A percentile compares a stretch with the other conserved stretches of the same genome.
Conservation (phyloP, 2,888 invertebrate genomes). For the Anthrax anthrax region DNA sequence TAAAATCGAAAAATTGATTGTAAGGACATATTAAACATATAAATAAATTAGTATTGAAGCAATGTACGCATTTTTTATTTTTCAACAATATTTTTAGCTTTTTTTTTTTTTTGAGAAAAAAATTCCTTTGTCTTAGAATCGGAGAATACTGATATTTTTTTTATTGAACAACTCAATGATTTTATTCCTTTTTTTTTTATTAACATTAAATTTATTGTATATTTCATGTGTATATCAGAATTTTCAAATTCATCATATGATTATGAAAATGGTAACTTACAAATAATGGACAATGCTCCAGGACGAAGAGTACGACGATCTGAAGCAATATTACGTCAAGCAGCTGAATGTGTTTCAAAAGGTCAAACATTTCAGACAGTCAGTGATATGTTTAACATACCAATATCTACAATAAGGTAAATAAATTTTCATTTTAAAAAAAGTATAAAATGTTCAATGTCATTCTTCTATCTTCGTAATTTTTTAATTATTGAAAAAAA, state of each 20-base stretch:
- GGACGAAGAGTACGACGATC: conserved; percentile 49
- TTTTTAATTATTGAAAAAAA: neutral
- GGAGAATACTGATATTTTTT: no score
- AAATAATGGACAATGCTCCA: conserved; percentile 17
- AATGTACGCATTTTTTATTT: no score
- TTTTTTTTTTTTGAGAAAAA: no score
- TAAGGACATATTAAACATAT: no score
- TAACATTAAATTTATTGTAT: no score
- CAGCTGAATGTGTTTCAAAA: conserved; percentile 73
- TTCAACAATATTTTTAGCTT: no score
- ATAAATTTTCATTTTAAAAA: neutral
- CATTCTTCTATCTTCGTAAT: neutral
- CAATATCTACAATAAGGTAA: conserved; percentile 65
- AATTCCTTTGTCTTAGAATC: no score
- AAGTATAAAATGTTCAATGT: neutral
- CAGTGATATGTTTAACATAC: conserved; percentile 75
- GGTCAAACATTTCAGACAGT: conserved; percentile 80
- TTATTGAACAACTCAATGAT: no score
- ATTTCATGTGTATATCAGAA: conserved; percentile 9
- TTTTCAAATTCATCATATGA: conserved; percentile 1
- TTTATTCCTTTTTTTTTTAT: no score
- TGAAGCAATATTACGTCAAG: conserved; percentile 61
- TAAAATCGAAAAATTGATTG: no score
- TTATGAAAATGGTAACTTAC: neutral
- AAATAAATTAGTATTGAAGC: no score